Evolutionary conservation across 2,888 invertebrate species (phyloP).

Genomic region (Cotesia congregata): DNA sequence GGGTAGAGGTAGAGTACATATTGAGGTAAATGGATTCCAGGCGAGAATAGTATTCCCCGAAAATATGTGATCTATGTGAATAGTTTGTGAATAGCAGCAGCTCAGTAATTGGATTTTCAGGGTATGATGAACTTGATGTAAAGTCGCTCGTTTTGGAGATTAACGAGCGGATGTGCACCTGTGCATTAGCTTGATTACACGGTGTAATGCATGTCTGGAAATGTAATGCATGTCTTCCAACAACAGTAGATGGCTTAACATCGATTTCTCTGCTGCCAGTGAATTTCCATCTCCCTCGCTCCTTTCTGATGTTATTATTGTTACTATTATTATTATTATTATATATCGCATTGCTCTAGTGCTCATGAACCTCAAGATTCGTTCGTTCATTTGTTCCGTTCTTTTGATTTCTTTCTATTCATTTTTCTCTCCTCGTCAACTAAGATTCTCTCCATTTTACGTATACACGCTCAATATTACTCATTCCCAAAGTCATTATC

Average conservation of each 20-base stretch:
- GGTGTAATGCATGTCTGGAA: slow-evolving; percentile 15
- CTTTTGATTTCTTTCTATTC: slow-evolving; percentile 10
- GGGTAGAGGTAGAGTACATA: not conserved
- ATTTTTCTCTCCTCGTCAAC: slow-evolving; percentile 20
- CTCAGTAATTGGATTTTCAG: slow-evolving; percentile 13
- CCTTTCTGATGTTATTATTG: not conserved
- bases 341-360: not conserved
- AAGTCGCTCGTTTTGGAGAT: slow-evolving; percentile 25
- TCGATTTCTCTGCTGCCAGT: slow-evolving; percentile 7
- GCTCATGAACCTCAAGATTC: not conserved
- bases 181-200: slow-evolving; percentile 33
- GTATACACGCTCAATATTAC: not conserved
- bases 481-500: slow-evolving; percentile 26
- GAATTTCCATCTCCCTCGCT: not conserved
- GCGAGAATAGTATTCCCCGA: not conserved
- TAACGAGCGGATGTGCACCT: slow-evolving; percentile 33
- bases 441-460: not conserved
- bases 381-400: not conserved
- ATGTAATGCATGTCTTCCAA: slow-evolving; percentile 8
- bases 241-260: slow-evolving; percentile 5
- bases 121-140: slow-evolving; percentile 5
- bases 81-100: slow-evolving; percentile 13
- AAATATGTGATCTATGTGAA: slow-evolving; percentile 12
- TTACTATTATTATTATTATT: slow-evolving; percentile 9
- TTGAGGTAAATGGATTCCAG: not conserved